Base-by-base conservation (phyloP, 1,140 invertebrate genomes). In the Zaprionus lachaisei region DNA sequence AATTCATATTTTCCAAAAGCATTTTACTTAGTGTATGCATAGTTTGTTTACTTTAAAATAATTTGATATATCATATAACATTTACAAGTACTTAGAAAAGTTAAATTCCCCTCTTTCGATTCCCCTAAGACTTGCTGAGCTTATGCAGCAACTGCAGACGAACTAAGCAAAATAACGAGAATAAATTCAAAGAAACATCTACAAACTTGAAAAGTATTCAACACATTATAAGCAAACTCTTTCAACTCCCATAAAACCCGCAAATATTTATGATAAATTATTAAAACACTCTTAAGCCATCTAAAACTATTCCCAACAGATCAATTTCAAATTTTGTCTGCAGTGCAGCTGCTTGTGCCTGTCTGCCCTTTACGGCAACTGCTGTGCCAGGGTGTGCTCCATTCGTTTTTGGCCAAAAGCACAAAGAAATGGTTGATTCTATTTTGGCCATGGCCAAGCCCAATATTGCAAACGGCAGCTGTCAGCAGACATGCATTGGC, bases 391-490 rank as follows among this genome's bases (percentile, higher is more conserved):
- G 68, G 67, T 58, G 51, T 75, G 44, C 57, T 22, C 31, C 51
- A 37, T 56, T 76, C 47, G 41, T 44, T 57, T 54, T 51, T 54
- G 51, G 67, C 44, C 44, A 44, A 47, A 41, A 49, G 38, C 38
- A 49, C 44, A 49, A 51, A 22, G 47, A 51, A 51, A 51, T 51
- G 47, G 17, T 61, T 66, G 64, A 65, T 28, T 66, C 44, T 72
- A 57, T 63, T 73, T 73, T 73, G 64, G 70, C 15, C 51, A 77
- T 61, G 64, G 83, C 82, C 82, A 79, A 85, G 75, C 82, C 82
- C 82, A 79, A 76, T 83, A 62, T 75, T 70, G 72, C 78, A 66
- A 67, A 73, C 24, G 61, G 70, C 81, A 83, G 81, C 81, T 83
- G 81, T 83, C 81, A 83, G 65, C 81, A 17, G n/a, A 17, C 41